These are phyloP conservation scores for Trachurus trachurus DNA, from an alignment of 2,797 vertebrate genomes.

Conservation along the genomic window DNA sequence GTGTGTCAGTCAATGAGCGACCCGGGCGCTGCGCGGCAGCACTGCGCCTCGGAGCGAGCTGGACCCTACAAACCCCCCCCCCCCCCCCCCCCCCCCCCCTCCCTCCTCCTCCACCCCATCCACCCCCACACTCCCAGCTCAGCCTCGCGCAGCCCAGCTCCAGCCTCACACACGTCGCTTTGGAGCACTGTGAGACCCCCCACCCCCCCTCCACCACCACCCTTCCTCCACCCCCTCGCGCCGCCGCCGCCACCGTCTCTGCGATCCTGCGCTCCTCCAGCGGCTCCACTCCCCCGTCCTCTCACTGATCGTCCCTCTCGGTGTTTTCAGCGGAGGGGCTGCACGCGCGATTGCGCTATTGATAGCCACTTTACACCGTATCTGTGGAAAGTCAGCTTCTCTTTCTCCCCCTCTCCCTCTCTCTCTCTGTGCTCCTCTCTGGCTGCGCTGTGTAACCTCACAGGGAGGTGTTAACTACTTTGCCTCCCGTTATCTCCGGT, in stretches of 20 bases:
- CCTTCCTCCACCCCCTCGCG: conserved; percentile 30
- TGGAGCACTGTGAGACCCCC: conserved; percentile 51
- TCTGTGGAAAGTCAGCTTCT: conserved; percentile 66
- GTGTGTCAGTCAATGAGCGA: conserved; percentile 86
- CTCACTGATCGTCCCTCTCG: conserved; percentile 70
- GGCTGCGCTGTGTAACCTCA: conserved; percentile 73
- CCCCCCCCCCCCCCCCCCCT: conserved; percentile 41
- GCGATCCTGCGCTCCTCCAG: conserved; percentile 67
- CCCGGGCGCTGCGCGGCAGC: conserved; percentile 95
- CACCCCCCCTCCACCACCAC: neutral
- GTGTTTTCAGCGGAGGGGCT: conserved; percentile 70
- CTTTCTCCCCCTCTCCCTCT: conserved; percentile 28
- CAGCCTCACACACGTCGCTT: conserved; percentile 74
- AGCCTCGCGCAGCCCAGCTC: conserved; percentile 58
- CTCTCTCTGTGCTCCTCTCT: conserved; percentile 44
- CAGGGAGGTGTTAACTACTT: conserved; percentile 87
- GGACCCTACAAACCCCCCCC: conserved; percentile 54
- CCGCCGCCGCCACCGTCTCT: conserved; percentile 63
- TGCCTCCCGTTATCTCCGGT: conserved; percentile 83
- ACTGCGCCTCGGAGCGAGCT: conserved; percentile 88
- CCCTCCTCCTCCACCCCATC: conserved; percentile 57
- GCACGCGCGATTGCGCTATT: conserved; percentile 69
- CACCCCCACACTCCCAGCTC: conserved; percentile 39
- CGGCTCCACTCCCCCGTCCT: conserved; percentile 68
- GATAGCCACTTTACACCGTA: conserved; percentile 74